Conservation (phyloP, 2,797 vertebrate genomes). For the Prunella strophiata region DNA sequence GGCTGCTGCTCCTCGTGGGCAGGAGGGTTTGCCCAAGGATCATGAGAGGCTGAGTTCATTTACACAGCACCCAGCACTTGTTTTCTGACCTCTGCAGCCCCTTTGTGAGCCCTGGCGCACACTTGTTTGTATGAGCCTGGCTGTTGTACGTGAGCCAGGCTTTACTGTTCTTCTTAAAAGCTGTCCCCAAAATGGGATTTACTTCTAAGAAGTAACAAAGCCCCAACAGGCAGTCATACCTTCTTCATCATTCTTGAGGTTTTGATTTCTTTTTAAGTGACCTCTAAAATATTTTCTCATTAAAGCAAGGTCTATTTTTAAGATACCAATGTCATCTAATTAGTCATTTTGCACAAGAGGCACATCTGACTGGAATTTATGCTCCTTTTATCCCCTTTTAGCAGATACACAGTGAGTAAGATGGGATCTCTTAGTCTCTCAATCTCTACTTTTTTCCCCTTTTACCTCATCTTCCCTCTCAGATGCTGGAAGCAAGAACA, state of each 20-base stretch:
- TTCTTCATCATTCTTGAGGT: not conserved
- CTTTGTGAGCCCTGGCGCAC: not conserved
- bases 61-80: not conserved
- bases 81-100: not conserved
- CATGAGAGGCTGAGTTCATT: not conserved
- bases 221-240: not conserved
- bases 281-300: conserved; percentile 51
- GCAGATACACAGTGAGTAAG: not conserved
- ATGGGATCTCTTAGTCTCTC: not conserved
- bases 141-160: not conserved
- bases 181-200: not conserved
- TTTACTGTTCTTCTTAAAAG: not conserved
- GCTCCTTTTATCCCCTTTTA: conserved; percentile 16
- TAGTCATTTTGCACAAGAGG: conserved; percentile 44
- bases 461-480: not conserved
- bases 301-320: conserved; percentile 47
- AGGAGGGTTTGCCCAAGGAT: not conserved
- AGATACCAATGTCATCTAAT: not conserved
- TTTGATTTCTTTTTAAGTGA: not conserved
- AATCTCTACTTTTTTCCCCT: not conserved
- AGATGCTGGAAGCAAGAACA: not conserved
- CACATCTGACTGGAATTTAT: conserved; percentile 45
- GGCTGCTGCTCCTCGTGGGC: not conserved
- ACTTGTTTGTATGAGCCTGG: not conserved
- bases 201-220: conserved; percentile 28